Evolutionary conservation across 2,113 vertebrate species (phyloP).

Genomic region (Scytalopus superciliaris): DNA sequence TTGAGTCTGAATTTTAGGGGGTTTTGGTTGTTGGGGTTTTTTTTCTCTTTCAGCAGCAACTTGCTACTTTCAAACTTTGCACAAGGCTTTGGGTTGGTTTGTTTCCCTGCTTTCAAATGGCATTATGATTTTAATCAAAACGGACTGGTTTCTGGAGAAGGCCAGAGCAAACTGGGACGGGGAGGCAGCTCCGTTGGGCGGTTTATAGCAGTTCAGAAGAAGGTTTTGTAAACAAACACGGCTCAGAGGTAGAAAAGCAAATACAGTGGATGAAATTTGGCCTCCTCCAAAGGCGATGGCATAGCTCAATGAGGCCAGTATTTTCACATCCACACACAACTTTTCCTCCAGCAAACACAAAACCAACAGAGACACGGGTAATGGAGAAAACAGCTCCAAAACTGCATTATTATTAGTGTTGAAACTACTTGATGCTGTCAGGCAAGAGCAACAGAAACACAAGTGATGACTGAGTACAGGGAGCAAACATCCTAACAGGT

Average conservation of each 20-base stretch:
- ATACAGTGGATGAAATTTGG: conserved; percentile 34
- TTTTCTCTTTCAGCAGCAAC: background rate
- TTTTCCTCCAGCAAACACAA: conserved; percentile 30
- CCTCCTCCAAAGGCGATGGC: background rate
- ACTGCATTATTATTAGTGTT: background rate
- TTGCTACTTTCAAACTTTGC: conserved; percentile 11
- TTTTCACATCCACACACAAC: conserved; percentile 5
- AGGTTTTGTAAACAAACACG: conserved; percentile 47
- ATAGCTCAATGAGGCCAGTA: conserved; percentile 13
- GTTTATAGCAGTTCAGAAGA: conserved; percentile 39
- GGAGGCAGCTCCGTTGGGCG: background rate
- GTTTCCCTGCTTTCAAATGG: conserved; percentile 34
- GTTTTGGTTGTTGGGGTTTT: background rate
- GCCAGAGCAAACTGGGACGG: background rate
- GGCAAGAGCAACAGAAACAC: background rate
- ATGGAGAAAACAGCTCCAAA: conserved; percentile 18
- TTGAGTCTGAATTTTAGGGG: background rate
- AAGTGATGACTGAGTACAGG: background rate
- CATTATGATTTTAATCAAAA: conserved; percentile 52
- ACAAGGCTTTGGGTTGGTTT: conserved; percentile 1
- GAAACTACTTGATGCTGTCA: background rate
- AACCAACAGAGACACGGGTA: background rate
- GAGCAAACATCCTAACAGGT: background rate
- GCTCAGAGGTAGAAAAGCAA: conserved; percentile 54
- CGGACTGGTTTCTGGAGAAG: conserved; percentile 31